Percentiles rank a stretch among this genome's conserved stretches.
phyloP scores from a whole-genome alignment of 2,113 vertebrate species.

The Myanophis thanlyinensis region DNA sequence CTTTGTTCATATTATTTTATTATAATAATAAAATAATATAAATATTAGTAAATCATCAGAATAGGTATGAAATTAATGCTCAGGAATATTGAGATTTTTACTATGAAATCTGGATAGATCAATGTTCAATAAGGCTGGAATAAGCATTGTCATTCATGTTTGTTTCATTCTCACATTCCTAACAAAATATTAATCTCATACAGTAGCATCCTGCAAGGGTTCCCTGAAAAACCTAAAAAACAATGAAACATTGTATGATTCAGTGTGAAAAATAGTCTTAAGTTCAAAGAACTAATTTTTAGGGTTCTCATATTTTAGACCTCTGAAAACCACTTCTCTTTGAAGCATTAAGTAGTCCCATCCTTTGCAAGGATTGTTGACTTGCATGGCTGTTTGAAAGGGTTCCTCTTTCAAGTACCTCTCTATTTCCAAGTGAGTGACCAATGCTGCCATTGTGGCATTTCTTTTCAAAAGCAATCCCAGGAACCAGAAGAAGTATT shows the following conservation, averaged over 20 bases:
- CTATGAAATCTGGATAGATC: not conserved
- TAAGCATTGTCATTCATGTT: not conserved
- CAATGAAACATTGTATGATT: not conserved
- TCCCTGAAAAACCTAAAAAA: not conserved
- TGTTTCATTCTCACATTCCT: too few species aligned
- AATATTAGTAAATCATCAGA: not conserved
- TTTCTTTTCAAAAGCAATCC: not conserved
- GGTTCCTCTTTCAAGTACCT: not conserved
- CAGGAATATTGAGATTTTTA: not conserved
- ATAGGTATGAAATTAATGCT: not conserved
- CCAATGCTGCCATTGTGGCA: not conserved
- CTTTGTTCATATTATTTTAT: not conserved
- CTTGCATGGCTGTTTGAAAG: not conserved
- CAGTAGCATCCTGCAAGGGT: not conserved
- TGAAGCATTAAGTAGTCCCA: not conserved
- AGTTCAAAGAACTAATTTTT: not conserved
- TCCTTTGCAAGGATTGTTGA: too few species aligned
- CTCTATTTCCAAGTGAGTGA: not conserved
- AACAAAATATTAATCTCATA: not conserved
- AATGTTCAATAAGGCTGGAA: not conserved
- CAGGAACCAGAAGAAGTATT: not conserved
- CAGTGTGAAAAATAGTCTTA: not conserved
- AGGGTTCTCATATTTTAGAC: not conserved
- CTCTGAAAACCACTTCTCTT: not conserved
- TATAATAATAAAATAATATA: not conserved